phyloP scores from a whole-genome alignment of 2,113 vertebrate species.

The Daboia siamensis region DNA sequence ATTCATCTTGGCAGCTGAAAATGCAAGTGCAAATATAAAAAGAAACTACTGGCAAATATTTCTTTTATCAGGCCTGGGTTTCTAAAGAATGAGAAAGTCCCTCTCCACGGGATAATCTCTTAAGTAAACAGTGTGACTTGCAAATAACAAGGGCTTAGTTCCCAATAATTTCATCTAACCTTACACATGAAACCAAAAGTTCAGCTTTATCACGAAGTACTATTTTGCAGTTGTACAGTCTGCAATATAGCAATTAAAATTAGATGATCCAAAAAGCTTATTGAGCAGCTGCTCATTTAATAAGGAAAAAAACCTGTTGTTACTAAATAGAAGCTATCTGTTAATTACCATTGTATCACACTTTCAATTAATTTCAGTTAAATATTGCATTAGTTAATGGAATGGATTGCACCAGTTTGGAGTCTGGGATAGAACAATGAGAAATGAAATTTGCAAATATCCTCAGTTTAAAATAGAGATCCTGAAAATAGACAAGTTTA shows the following conservation, averaged over 20 bases:
- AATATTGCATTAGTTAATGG: background rate
- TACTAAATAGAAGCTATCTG: background rate
- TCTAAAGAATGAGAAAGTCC: background rate
- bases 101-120: background rate
- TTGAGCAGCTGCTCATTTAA: background rate
- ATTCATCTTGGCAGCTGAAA: background rate
- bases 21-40: background rate
- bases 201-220: background rate
- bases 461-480: background rate
- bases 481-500: background rate
- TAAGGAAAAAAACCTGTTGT: background rate
- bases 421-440: background rate
- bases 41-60: conserved; percentile 4
- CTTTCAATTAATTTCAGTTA: background rate
- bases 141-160: background rate
- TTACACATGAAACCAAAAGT: background rate
- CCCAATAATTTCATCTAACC: background rate
- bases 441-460: background rate
- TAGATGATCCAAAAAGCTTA: background rate
- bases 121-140: background rate
- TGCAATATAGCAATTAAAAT: background rate
- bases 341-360: background rate
- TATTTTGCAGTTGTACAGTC: background rate
- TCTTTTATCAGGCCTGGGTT: background rate
- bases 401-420: background rate